Evolutionary conservation across 2,888 invertebrate genomes (phyloP), one percentile per base, ranked within the genome.

Genomic region (Autographa gamma): DNA sequence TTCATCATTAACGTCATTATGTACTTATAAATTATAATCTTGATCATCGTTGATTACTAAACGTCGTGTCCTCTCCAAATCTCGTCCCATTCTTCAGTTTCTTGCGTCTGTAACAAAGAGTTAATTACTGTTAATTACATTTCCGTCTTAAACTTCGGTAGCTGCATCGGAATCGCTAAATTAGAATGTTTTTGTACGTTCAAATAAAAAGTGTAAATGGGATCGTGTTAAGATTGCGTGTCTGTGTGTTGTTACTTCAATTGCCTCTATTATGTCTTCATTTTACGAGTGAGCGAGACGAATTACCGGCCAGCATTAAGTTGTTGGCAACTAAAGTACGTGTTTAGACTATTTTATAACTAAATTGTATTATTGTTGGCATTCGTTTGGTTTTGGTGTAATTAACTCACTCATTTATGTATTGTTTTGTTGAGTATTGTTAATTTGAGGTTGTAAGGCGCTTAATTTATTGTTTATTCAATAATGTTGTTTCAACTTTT

Each of bases 91-190:
- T 64, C 78, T 89, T 81, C 74, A 71, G 71, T 76, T 86, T 87
- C 86, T 85, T 86, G 80, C 76, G 88, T 85, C 95, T 95, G 94
- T 74, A 95, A 95, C 92, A 94, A 93, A 90, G 85, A 89, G 61
- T 88, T 84, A 78, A 83, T 87, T 82, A 80, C 66, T 69, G 73
- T 89, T 86, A 89, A 86, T 88, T 86, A 85, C 73, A 73, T 79
- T 85, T 82, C 80, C 73, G 66, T 19, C 74, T 77, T 69, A 69
- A 77, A 86, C 87, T 89, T 89, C 88, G 85, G 91, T 87, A 88
- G 88, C 88, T 66, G 79, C 85, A 82, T 80, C 38, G 61, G 83
- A 86, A 87, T 89, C 82, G 81, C 79, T 84, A 81, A 86, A 86
- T 89, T 85, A 85, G 79, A 81, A 75, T 82, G 82, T 83, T 85